Percentiles rank a stretch among this genome's conserved stretches.
Conservation (phyloP, 2,797 vertebrate genomes). For the Pantherophis alleghaniensis region DNA sequence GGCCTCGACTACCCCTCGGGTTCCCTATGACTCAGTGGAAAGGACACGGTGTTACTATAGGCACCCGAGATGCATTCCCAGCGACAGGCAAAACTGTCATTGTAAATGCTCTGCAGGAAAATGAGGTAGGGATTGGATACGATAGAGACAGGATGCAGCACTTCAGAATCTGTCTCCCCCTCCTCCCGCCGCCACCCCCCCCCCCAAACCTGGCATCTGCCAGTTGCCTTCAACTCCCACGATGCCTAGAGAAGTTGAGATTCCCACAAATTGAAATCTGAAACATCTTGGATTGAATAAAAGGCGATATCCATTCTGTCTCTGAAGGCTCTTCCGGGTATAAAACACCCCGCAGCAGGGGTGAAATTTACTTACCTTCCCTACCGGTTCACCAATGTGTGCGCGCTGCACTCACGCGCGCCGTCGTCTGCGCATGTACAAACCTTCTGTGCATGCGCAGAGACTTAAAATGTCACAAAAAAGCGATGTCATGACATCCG, state of each 20-base stretch:
- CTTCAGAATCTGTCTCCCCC: background rate
- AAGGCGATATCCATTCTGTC: background rate
- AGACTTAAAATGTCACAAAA: no score
- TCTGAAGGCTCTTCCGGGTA: background rate
- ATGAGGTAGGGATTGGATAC: background rate
- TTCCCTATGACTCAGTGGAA: background rate
- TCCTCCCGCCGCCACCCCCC: fast-evolving
- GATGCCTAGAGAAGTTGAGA: background rate
- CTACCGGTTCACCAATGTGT: no score
- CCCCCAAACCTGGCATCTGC: background rate
- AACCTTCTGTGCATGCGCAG: no score
- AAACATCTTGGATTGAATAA: background rate
- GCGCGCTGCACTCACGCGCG: no score
- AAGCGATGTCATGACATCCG: no score
- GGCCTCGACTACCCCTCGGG: background rate
- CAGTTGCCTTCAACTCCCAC: background rate
- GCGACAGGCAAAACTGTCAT: background rate
- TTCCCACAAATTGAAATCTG: background rate
- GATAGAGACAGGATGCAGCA: background rate
- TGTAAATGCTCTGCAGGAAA: background rate
- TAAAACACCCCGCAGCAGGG: background rate
- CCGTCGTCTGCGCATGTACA: no score
- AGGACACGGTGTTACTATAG: background rate
- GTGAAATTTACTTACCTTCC: no score
- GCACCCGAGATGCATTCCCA: background rate